Conservation (phyloP, 2,888 invertebrate species). For the Latrodectus hesperus region DNA sequence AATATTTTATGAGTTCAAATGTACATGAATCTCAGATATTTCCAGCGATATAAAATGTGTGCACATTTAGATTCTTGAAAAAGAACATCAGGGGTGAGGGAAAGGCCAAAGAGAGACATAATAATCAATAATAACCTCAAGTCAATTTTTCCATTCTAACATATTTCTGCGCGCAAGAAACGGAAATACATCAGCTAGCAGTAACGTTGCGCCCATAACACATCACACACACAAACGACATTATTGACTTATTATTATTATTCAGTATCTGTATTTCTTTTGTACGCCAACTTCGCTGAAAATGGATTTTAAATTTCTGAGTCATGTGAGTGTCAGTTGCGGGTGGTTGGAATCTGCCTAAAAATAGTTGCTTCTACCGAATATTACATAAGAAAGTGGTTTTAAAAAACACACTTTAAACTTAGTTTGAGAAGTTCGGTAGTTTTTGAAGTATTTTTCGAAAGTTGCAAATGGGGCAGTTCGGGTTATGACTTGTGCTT, state of each 20-base stretch:
- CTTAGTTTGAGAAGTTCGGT: conserved; percentile 2
- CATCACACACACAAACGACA: conserved; percentile 46
- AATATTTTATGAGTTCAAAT: too few species aligned
- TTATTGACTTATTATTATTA: conserved; percentile 61
- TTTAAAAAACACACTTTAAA: not conserved
- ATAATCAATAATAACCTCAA: not conserved
- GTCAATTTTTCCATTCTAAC: not conserved
- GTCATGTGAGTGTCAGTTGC: not conserved
- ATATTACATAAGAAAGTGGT: not conserved
- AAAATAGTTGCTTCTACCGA: not conserved
- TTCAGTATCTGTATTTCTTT: conserved; percentile 61
- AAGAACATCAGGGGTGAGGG: too few species aligned
- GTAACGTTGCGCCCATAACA: conserved; percentile 24
- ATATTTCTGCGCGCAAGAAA: not conserved
- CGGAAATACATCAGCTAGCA: not conserved
- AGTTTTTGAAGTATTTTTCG: not conserved
- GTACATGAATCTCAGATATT: not conserved
- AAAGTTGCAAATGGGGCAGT: not conserved
- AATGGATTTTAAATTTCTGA: conserved; percentile 54
- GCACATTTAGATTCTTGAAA: too few species aligned
- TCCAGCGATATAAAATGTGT: too few species aligned
- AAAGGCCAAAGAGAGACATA: too few species aligned
- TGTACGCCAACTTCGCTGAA: conserved; percentile 40
- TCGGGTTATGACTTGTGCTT: not conserved
- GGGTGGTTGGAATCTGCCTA: not conserved